Conservation (phyloP, 2,888 invertebrate species). For the Sarcophaga carnaria region DNA sequence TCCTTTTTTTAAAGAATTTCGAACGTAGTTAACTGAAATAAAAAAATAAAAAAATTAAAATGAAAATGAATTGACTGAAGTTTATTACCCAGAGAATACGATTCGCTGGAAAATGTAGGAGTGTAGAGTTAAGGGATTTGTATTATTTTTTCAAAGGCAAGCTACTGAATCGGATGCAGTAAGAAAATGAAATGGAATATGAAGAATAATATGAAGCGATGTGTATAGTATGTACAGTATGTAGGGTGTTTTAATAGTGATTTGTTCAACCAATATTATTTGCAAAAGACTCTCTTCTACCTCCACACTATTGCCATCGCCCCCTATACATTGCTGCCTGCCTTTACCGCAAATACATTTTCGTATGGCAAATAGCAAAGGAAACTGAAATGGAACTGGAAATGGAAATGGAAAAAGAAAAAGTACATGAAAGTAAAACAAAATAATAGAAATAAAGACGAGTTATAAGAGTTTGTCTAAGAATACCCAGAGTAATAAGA, state of each 20-base stretch:
- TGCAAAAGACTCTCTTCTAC: constrained; percentile 34
- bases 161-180: neutral
- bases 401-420: neutral
- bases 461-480: constrained; percentile 34
- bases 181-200: neutral
- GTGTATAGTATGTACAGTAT: neutral
- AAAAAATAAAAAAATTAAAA: neutral
- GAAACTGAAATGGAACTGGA: neutral
- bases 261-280: constrained; percentile 62
- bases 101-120: neutral
- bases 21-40: neutral
- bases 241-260: constrained; percentile 48
- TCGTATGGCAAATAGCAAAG: constrained; percentile 4
- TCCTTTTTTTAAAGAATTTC: neutral
- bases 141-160: neutral
- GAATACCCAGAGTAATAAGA: neutral
- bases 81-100: constrained; percentile 44
- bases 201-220: neutral
- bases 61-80: constrained; percentile 53
- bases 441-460: constrained; percentile 26
- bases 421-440: neutral
- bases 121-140: neutral
- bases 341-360: neutral
- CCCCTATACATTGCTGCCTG: neutral
- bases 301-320: neutral